A percentile compares a stretch with the other conserved stretches of the same genome.
Evolutionary conservation across 1,140 invertebrate genomes (phyloP).

Genomic region (Drosophila orosa): DNA sequence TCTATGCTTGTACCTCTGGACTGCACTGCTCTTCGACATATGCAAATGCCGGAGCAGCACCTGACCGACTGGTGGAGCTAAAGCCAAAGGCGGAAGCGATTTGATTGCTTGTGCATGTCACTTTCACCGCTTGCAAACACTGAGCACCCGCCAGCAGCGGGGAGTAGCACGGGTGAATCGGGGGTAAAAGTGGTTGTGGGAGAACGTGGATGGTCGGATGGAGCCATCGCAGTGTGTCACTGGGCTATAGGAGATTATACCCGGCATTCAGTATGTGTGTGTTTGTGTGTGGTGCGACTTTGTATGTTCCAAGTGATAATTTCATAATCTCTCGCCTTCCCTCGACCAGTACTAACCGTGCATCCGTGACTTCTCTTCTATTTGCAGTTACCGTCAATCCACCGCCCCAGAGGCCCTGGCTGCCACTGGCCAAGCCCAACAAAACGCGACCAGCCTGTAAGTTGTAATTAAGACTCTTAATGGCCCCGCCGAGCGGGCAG

Average conservation of each 20-base stretch:
- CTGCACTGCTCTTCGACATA: slow-evolving; percentile 6
- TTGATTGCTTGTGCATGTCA: slow-evolving; percentile 82
- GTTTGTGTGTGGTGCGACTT: slow-evolving; percentile 11
- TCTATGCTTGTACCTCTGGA: not conserved
- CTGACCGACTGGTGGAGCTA: slow-evolving; percentile 38
- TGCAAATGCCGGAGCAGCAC: slow-evolving; percentile 40
- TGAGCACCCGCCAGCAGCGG: not conserved
- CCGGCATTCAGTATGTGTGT: slow-evolving; percentile 5
- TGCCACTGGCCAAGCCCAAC: slow-evolving; percentile 94
- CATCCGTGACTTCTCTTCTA: slow-evolving; percentile 69
- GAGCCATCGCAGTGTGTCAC: slow-evolving; percentile 53
- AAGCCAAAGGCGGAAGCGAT: slow-evolving; percentile 77
- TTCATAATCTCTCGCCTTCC: slow-evolving; percentile 56
- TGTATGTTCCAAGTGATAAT: slow-evolving; percentile 55
- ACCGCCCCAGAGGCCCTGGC: slow-evolving; percentile 97
- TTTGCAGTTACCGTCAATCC: slow-evolving; percentile 94
- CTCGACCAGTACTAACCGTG: slow-evolving; percentile 40
- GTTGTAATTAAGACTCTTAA: slow-evolving; percentile 68
- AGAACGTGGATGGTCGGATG: slow-evolving; percentile 8
- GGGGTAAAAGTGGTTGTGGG: slow-evolving; percentile 12
- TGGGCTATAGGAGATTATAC: slow-evolving; percentile 38
- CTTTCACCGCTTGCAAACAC: slow-evolving; percentile 76
- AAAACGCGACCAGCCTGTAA: slow-evolving; percentile 94
- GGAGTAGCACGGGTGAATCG: not conserved
- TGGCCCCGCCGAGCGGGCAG: not conserved